These are phyloP conservation scores for Elgaria multicarinata DNA, from an alignment of 2,113 vertebrate genomes.

Conservation along the genomic window DNA sequence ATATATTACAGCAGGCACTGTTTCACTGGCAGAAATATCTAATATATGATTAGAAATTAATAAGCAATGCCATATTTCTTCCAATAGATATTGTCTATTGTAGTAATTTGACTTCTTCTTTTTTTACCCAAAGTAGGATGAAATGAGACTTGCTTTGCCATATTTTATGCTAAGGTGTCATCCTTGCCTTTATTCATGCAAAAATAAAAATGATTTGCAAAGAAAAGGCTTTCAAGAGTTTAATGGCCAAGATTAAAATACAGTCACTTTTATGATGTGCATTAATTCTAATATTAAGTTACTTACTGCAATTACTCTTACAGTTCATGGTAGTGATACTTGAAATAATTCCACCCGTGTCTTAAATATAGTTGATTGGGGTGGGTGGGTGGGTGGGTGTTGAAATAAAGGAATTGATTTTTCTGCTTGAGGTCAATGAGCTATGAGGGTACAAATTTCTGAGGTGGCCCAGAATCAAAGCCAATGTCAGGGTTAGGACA, in stretches of 20 bases:
- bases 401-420: conserved; percentile 27
- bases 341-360: conserved; percentile 40
- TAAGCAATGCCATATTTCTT: conserved; percentile 67
- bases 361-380: conserved; percentile 43
- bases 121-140: conserved; percentile 54
- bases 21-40: conserved; percentile 53
- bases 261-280: conserved; percentile 67
- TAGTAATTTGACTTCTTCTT: conserved; percentile 55
- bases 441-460: neutral
- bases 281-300: conserved; percentile 63
- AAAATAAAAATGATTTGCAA: conserved; percentile 78
- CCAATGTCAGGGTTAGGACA: neutral
- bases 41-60: conserved; percentile 66
- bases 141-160: conserved; percentile 62
- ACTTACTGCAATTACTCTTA: conserved; percentile 53
- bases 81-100: conserved; percentile 40
- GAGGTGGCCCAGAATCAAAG: neutral
- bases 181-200: conserved; percentile 60
- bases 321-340: neutral
- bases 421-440: conserved; percentile 1
- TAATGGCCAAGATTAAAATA: conserved; percentile 69
- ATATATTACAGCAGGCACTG: conserved; percentile 44
- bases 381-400: neutral
- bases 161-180: conserved; percentile 57
- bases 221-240: conserved; percentile 66